Base-by-base conservation (phyloP, 2,888 invertebrate genomes). In the Heteromurus nitidus region DNA sequence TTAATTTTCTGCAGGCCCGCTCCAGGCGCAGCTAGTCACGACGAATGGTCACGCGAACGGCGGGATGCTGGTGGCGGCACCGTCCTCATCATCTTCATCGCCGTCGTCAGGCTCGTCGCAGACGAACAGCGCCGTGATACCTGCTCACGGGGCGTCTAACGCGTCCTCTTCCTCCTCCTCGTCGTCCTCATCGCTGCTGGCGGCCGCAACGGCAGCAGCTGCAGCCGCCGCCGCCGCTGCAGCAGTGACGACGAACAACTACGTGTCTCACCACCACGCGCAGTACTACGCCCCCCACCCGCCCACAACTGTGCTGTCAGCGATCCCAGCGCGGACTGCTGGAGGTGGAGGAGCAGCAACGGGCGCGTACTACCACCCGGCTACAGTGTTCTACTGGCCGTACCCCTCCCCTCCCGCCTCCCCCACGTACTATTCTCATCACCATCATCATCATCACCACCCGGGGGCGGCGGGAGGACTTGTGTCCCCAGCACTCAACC, bases 351-450 rank as follows among this genome's bases (percentile, higher is more conserved):
- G 87, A 22, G 87, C 89, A 13, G 84, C 86, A 16, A 44, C 60
- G 30, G 87, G 87, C 20, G 62, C 79, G 18, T 83, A 85, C 3
- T 85, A 85, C 76, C 83, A 84, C 5, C 89, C 88, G 82, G 89
- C 90, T 31, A 91, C 91, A 3, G 90, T 92, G 53, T 93, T 96
- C 87, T 96, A 96, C 91, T 97, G 96, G 96, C 94, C 95, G 0
- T 97, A 97, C 90, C 96, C 97, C 62, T 96, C 96, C 88, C 97
- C 97, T 47, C 97, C 97, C 0, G 96, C 97, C 20, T 96, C 96
- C 31, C 30, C 31, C 31, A 62, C 62, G 16, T 31, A 62, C 62
- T 31, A 62, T 20, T 24, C 30, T 31, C 62, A 62, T 31, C 62
- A 62, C 22, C 58, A 16, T 18, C 50, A 64, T 20, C 42, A 42